Conservation (phyloP, 2,888 invertebrate genomes). For the Lycophotia porphyrea region DNA sequence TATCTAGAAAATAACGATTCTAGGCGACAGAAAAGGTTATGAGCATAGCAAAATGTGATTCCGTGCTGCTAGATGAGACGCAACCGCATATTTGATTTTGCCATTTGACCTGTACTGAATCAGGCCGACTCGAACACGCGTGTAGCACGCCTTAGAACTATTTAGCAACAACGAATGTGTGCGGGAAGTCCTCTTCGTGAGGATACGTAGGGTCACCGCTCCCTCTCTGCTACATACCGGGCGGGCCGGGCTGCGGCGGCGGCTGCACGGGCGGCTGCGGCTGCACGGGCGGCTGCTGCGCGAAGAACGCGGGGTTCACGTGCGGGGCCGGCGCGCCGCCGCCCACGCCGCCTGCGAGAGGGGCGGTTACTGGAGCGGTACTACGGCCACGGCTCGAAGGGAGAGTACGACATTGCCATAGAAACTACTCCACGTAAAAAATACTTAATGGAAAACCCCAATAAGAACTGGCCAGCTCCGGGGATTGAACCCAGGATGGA, state of each 20-base stretch:
- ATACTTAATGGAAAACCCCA: background rate
- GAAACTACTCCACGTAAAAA: background rate
- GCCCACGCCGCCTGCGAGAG: slow-evolving; percentile 74
- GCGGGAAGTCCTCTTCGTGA: background rate
- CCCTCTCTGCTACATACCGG: too few relatives aligned
- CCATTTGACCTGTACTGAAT: background rate
- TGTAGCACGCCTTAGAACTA: background rate
- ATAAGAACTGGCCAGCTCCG: background rate
- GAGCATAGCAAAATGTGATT: background rate
- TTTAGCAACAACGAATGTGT: background rate
- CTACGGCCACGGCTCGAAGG: background rate
- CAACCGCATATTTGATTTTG: background rate
- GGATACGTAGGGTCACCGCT: background rate
- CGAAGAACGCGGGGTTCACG: slow-evolving; percentile 98
- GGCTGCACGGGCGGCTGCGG: slow-evolving; percentile 83
- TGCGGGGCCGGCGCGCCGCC: slow-evolving; percentile 96
- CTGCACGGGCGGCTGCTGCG: slow-evolving; percentile 91
- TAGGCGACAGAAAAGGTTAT: background rate
- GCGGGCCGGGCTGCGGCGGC: slow-evolving; percentile 92
- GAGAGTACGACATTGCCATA: background rate
- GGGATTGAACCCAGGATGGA: background rate
- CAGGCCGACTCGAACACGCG: background rate
- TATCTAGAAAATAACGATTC: background rate
- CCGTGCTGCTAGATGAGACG: background rate
- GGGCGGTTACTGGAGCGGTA: too few relatives aligned